These are phyloP conservation scores for Aleiodes alternator DNA, from an alignment of 2,888 invertebrate species.

Conservation along the genomic window DNA sequence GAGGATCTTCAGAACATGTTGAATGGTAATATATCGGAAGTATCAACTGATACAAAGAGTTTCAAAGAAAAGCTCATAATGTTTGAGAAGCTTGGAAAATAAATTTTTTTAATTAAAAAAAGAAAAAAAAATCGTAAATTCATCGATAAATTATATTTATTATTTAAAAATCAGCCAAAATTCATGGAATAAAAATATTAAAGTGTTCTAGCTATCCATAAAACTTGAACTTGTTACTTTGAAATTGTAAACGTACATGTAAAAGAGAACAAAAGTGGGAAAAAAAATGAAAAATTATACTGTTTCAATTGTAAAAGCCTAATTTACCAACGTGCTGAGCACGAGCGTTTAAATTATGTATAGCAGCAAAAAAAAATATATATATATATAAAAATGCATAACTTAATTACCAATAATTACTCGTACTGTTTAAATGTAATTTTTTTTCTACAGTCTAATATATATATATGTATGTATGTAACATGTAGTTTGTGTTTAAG, in stretches of 20 bases:
- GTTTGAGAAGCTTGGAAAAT: conserved; percentile 74
- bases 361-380: not conserved
- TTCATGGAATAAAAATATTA: too few relatives aligned
- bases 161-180: too few relatives aligned
- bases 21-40: conserved; percentile 74
- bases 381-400: not conserved
- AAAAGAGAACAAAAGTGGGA: not conserved
- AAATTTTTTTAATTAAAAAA: conserved; percentile 46
- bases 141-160: not conserved
- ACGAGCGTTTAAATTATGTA: conserved; percentile 5
- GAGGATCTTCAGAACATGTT: conserved; percentile 74
- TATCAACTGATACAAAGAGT: conserved; percentile 72
- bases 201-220: too few relatives aligned
- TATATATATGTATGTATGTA: conserved; percentile 13
- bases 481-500: not conserved
- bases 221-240: not conserved
- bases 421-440: not conserved
- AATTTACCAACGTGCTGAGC: conserved; percentile 32
- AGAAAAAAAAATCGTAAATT: too few relatives aligned
- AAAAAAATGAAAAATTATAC: not conserved
- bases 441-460: conserved; percentile 19
- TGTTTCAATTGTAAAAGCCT: not conserved
- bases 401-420: conserved; percentile 10
- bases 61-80: conserved; percentile 74
- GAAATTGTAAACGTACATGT: too few relatives aligned